Evolutionary conservation across 1,140 invertebrate genomes (phyloP).

Genomic region (Lerema accius): DNA sequence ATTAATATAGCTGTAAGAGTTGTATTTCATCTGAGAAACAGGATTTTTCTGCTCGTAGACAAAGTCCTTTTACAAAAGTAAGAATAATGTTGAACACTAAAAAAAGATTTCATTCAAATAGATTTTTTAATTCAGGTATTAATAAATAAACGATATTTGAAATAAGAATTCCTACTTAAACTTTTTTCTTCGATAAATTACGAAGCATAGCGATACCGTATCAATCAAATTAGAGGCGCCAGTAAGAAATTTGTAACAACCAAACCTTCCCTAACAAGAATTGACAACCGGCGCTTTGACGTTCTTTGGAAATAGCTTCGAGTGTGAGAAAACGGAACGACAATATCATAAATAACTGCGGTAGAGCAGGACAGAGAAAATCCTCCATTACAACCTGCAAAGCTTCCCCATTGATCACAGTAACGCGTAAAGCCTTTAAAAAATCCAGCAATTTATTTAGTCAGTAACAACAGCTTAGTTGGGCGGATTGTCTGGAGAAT

Average conservation of each 20-base stretch:
- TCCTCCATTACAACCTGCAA: constrained; percentile 67
- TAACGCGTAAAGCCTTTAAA: constrained; percentile 74
- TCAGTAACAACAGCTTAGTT: constrained; percentile 60
- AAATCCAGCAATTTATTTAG: constrained; percentile 77
- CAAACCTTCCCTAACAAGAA: constrained; percentile 60
- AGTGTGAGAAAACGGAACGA: constrained; percentile 40
- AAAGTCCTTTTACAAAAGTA: too few relatives aligned
- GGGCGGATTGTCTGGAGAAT: constrained; percentile 30
- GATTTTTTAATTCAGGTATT: too few relatives aligned
- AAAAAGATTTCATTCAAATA: too few relatives aligned
- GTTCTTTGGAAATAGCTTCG: constrained; percentile 50
- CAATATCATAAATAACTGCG: constrained; percentile 28
- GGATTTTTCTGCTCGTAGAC: too few relatives aligned
- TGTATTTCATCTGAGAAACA: too few relatives aligned
- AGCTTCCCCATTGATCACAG: constrained; percentile 72
- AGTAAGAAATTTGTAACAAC: constrained; percentile 51
- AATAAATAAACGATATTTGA: too few relatives aligned
- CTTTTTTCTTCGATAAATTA: constrained; percentile 19
- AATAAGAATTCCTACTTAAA: neutral
- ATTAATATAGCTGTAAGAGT: too few relatives aligned
- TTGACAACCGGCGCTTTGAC: constrained; percentile 57
- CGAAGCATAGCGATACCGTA: constrained; percentile 24
- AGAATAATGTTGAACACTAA: too few relatives aligned
- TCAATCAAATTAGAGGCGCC: constrained; percentile 45
- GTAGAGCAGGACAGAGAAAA: constrained; percentile 43